Conservation (phyloP, 1,140 invertebrate genomes). For the Platyscapa corneri region DNA sequence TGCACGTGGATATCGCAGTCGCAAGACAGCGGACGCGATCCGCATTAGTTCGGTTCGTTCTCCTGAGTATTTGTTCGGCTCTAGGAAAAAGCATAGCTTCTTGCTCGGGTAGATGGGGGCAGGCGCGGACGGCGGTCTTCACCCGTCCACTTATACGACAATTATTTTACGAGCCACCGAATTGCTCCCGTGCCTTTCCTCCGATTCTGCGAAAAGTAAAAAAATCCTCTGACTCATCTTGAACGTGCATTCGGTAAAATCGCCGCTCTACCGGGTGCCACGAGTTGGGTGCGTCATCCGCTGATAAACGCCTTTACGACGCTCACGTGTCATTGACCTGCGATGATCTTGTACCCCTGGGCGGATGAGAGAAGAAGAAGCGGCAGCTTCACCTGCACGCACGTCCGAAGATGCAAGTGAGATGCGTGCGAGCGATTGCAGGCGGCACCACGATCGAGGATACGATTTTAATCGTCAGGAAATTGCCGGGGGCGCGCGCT, state of each 20-base stretch:
- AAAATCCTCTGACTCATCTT: not conserved
- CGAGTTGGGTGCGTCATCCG: not conserved
- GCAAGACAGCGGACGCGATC: not conserved
- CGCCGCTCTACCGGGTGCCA: not conserved
- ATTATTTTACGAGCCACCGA: not conserved
- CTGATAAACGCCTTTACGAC: conserved; percentile 8
- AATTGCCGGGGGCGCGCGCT: not conserved
- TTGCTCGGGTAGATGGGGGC: not conserved
- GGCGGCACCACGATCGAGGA: not conserved
- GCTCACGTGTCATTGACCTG: conserved; percentile 57
- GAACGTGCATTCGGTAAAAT: not conserved
- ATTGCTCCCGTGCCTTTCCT: not conserved
- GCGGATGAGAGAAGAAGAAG: not conserved
- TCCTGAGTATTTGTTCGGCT: not conserved
- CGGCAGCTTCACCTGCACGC: not conserved
- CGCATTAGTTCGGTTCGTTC: not conserved
- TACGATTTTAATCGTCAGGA: not conserved
- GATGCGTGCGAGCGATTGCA: not conserved
- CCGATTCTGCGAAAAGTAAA: not conserved
- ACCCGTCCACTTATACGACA: not conserved
- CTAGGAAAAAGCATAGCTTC: not conserved
- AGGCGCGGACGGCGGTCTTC: not conserved
- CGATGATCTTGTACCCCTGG: not conserved
- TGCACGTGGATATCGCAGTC: not conserved
- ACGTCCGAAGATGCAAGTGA: not conserved